Evolutionary conservation across 2,113 vertebrate genomes (phyloP).

Genomic region (Microcebus tavaratra): DNA sequence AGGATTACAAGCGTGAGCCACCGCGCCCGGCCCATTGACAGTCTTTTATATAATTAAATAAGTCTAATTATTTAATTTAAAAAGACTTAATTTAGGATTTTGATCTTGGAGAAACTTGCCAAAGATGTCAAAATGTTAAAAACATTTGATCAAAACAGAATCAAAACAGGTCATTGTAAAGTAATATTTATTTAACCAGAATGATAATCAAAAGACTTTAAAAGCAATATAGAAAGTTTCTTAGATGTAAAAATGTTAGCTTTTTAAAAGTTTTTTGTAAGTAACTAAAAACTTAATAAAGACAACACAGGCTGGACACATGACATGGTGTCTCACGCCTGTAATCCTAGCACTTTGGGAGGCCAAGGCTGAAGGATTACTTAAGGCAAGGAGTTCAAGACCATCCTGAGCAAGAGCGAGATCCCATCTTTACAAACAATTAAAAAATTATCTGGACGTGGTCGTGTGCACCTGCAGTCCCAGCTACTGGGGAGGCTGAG

Average conservation of each 20-base stretch:
- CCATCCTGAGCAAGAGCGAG: no score
- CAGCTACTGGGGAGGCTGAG: no score
- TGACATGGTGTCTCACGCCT: no score
- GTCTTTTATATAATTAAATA: neutral
- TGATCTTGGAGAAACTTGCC: neutral
- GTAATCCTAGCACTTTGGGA: no score
- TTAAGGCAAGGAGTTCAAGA: no score
- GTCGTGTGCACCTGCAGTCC: no score
- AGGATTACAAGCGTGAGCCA: no score
- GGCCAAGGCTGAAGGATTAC: no score
- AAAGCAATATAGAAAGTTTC: neutral
- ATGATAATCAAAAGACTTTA: neutral
- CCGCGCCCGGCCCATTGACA: neutral
- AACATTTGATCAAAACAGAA: neutral
- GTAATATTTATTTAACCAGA: neutral
- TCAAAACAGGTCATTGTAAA: neutral
- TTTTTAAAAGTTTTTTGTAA: neutral
- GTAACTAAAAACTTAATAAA: neutral
- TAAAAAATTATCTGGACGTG: no score
- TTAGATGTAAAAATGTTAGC: neutral
- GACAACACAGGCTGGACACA: neutral
- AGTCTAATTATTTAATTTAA: neutral
- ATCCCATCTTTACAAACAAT: no score
- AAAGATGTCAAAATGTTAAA: neutral
- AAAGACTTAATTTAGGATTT: neutral